Percentiles rank a stretch among this genome's conserved stretches.
phyloP scores from a whole-genome alignment of 2,888 invertebrate species.

The Molanna angustata region DNA sequence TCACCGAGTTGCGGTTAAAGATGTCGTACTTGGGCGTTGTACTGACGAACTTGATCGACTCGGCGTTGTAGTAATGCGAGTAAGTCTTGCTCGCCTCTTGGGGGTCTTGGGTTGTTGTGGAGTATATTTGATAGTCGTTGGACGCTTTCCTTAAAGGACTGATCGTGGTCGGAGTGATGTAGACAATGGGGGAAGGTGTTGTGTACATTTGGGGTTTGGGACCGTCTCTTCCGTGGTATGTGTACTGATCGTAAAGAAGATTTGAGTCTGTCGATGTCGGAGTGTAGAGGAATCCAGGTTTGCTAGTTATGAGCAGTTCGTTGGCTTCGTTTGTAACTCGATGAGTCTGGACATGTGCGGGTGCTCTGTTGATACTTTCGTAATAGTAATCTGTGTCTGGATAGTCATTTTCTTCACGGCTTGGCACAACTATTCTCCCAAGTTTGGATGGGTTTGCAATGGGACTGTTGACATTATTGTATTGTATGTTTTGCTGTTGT shows the following conservation, averaged over 20 bases:
- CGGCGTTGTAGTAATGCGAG: conserved; percentile 22
- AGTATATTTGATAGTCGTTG: conserved; percentile 3
- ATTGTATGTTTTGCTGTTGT: neutral
- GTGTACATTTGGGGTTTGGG: conserved; percentile 1
- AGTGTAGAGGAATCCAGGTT: conserved; percentile 24
- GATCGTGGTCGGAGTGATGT: conserved; percentile 6
- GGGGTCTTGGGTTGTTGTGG: conserved; percentile 1
- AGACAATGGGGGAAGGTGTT: conserved; percentile 19
- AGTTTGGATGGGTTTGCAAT: conserved; percentile 7
- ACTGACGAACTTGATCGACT: conserved; percentile 26
- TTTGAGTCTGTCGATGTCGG: conserved; percentile 12
- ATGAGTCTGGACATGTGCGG: neutral
- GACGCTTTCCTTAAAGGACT: conserved; percentile 2
- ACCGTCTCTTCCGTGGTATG: conserved; percentile 13
- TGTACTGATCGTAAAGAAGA: conserved; percentile 16
- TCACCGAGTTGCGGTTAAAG: conserved; percentile 12
- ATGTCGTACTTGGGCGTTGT: conserved; percentile 26
- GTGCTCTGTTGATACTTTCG: conserved; percentile 7
- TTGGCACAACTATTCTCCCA: conserved; percentile 31
- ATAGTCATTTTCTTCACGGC: conserved; percentile 28
- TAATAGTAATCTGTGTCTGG: conserved; percentile 26
- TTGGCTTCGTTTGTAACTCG: conserved; percentile 22
- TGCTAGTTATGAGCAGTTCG: conserved; percentile 30
- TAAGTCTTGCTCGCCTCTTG: conserved; percentile 23
- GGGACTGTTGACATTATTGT: neutral